Evolutionary conservation across 2,888 invertebrate genomes (phyloP).

Genomic region (Drosophila austrosaltans): DNA sequence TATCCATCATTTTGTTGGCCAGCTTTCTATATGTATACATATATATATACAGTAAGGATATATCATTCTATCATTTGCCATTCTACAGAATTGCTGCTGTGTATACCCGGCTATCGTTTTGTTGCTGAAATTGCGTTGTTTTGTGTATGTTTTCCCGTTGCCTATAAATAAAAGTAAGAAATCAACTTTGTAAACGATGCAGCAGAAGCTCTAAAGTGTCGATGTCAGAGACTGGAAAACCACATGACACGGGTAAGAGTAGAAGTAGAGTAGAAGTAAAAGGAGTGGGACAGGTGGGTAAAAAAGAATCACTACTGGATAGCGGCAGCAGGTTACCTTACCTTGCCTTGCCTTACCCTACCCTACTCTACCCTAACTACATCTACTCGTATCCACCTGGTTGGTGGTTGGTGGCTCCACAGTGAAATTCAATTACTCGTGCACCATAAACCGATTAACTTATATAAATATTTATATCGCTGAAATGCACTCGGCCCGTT

Average conservation of each 20-base stretch:
- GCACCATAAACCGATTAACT: conserved; percentile 77
- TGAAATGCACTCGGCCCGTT: conserved; percentile 56
- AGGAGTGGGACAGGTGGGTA: not conserved
- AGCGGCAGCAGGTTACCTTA: conserved; percentile 30
- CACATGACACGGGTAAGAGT: conserved; percentile 11
- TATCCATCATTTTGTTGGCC: not conserved
- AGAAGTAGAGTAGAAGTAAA: not conserved
- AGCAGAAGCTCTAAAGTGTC: conserved; percentile 22
- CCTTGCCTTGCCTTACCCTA: not conserved
- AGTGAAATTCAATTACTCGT: conserved; percentile 75
- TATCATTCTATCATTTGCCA: not conserved
- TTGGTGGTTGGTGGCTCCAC: conserved; percentile 38
- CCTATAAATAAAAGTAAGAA: conserved; percentile 33
- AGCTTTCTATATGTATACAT: not conserved
- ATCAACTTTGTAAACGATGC: conserved; percentile 42
- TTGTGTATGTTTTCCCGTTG: conserved; percentile 23
- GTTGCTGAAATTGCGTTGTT: not conserved
- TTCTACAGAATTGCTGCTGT: not conserved
- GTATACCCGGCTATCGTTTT: not conserved
- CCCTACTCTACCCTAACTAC: conserved; percentile 15
- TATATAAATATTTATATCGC: conserved; percentile 77
- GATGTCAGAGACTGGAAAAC: conserved; percentile 12
- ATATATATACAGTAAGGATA: not conserved
- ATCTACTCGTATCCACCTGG: not conserved
- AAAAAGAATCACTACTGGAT: conserved; percentile 16